Conservation (phyloP, 2,113 vertebrate species). For the Ammodytes marinus region DNA sequence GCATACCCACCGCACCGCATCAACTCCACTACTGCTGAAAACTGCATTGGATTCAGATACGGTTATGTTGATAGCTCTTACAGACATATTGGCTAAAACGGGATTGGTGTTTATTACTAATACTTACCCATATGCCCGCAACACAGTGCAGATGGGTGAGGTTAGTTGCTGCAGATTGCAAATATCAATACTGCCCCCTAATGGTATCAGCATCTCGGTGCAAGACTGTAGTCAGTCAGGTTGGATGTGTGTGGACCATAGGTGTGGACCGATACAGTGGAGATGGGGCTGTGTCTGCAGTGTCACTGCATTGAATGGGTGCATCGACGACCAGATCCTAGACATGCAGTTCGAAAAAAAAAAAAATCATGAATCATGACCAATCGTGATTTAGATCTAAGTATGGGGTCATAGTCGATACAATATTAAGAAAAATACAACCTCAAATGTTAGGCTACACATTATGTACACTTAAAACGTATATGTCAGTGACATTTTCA, state of each 20-base stretch:
- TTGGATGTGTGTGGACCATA: too few relatives aligned
- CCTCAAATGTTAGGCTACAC: not conserved
- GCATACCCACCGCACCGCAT: not conserved
- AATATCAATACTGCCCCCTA: conserved; percentile 74
- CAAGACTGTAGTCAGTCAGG: conserved; percentile 1
- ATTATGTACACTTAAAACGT: too few relatives aligned
- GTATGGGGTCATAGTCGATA: not conserved
- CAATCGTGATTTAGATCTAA: not conserved
- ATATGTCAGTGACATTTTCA: rapidly evolving
- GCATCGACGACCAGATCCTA: not conserved
- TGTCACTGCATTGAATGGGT: conserved; percentile 43
- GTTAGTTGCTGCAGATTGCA: conserved; percentile 1
- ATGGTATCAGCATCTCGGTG: conserved; percentile 35
- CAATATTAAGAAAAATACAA: conserved; percentile 1
- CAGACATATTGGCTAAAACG: conserved; percentile 25
- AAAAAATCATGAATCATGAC: not conserved
- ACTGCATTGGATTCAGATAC: conserved; percentile 19
- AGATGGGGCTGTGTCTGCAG: conserved; percentile 44
- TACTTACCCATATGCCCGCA: not conserved
- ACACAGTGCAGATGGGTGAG: conserved; percentile 34
- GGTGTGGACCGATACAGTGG: conserved; percentile 21
- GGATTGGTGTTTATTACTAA: conserved; percentile 28
- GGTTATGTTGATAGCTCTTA: not conserved
- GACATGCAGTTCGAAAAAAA: conserved; percentile 1
- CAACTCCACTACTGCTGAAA: conserved; percentile 3